A percentile compares a stretch with the other conserved stretches of the same genome.
Evolutionary conservation across 2,888 invertebrate species (phyloP).

Genomic region (Orthosia cruda): DNA sequence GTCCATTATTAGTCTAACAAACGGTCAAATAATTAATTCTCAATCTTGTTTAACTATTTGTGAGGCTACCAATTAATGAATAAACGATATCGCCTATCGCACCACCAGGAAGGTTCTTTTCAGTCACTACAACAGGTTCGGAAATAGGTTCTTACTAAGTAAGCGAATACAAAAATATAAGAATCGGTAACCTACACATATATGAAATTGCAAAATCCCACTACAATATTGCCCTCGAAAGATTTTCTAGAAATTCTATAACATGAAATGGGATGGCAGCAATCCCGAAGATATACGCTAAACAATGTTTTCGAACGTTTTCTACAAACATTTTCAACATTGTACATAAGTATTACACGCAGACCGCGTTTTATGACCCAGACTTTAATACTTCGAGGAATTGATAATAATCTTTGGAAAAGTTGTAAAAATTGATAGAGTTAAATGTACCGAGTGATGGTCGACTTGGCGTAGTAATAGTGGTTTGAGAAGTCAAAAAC

Average conservation of each 20-base stretch:
- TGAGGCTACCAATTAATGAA: no score
- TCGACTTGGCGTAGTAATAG: background rate
- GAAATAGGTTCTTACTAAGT: no score
- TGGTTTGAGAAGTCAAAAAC: background rate
- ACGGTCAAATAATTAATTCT: no score
- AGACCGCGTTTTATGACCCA: conserved; percentile 66
- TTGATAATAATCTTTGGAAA: conserved; percentile 51
- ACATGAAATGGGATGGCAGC: conserved; percentile 63
- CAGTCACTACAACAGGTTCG: no score
- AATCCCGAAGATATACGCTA: conserved; percentile 68
- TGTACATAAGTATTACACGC: conserved; percentile 57
- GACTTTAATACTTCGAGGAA: conserved; percentile 51
- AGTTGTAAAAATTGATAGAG: conserved; percentile 33
- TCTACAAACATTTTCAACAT: conserved; percentile 62
- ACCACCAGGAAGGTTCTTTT: no score
- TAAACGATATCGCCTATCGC: no score
- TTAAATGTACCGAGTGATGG: conserved; percentile 14
- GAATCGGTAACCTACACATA: conserved; percentile 10
- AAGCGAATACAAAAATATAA: background rate
- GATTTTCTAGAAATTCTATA: conserved; percentile 65
- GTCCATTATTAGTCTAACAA: no score
- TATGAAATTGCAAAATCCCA: conserved; percentile 34
- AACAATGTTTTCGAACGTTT: conserved; percentile 67
- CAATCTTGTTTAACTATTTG: no score
- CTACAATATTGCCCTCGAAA: conserved; percentile 50